These are phyloP conservation scores for Acanthornis magna DNA, from an alignment of 2,797 vertebrate genomes.

Conservation along the genomic window DNA sequence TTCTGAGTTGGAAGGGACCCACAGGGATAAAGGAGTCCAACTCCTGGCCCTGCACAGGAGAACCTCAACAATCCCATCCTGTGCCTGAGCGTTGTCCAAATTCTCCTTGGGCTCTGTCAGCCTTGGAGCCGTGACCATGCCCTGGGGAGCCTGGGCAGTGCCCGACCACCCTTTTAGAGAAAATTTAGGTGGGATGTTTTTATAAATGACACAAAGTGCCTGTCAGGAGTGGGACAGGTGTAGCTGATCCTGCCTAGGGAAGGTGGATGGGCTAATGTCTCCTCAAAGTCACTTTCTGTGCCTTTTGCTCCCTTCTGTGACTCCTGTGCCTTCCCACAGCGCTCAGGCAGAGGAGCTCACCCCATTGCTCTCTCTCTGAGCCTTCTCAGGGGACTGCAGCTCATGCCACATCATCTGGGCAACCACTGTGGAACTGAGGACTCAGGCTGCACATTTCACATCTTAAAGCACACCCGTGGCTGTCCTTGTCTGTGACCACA, in stretches of 20 bases:
- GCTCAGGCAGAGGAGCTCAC: neutral
- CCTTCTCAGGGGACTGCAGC: neutral
- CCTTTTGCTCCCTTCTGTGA: neutral
- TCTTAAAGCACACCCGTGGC: neutral
- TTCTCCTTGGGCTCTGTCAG: neutral
- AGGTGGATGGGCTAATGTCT: neutral
- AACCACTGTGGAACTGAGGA: neutral
- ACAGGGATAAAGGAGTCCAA: neutral
- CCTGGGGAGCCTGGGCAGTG: neutral
- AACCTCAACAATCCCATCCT: neutral
- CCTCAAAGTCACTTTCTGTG: neutral
- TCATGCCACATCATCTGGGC: neutral
- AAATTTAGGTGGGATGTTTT: neutral
- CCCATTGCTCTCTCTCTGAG: neutral
- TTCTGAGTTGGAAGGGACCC: neutral
- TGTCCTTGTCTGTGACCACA: neutral
- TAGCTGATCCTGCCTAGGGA: neutral
- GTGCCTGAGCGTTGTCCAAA: neutral
- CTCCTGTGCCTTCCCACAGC: neutral
- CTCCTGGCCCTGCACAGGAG: neutral
- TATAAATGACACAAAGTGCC: neutral
- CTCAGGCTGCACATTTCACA: neutral
- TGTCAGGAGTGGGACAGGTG: neutral
- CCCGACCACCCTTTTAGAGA: neutral
- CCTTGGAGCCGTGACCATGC: neutral